Percentiles rank a stretch among this genome's conserved stretches.
phyloP scores from a whole-genome alignment of 2,888 invertebrate species.

The Sphaerophoria rueppellii region DNA sequence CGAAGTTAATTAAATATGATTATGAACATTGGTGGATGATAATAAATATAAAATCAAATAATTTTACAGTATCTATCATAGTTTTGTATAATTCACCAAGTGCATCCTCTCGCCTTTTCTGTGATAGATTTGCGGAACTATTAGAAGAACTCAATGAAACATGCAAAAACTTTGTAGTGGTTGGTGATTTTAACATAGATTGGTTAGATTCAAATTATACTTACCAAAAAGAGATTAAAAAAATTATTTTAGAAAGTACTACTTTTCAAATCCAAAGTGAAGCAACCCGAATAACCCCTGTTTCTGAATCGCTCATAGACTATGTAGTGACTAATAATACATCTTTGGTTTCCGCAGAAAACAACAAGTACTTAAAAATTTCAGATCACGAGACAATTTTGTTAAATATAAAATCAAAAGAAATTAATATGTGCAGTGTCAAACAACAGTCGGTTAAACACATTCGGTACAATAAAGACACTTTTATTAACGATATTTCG shows the following conservation, averaged over 20 bases:
- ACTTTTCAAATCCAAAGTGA: background rate
- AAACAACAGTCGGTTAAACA: no score
- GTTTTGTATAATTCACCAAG: constrained; percentile 11
- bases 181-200: background rate
- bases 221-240: constrained; percentile 2
- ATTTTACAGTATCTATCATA: background rate
- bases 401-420: no score
- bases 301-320: background rate
- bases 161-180: background rate
- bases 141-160: background rate
- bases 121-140: constrained; percentile 8
- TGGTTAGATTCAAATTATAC: background rate
- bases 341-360: background rate
- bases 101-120: background rate
- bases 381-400: background rate
- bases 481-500: no score
- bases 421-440: no score
- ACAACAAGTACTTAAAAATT: background rate
- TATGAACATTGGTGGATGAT: constrained; percentile 30
- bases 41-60: background rate
- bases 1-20: background rate
- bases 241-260: background rate
- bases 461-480: no score
- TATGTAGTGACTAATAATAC: background rate
- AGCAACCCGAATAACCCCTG: background rate